Evolutionary conservation across 1,140 invertebrate genomes (phyloP).

Genomic region (Cydia splendana): DNA sequence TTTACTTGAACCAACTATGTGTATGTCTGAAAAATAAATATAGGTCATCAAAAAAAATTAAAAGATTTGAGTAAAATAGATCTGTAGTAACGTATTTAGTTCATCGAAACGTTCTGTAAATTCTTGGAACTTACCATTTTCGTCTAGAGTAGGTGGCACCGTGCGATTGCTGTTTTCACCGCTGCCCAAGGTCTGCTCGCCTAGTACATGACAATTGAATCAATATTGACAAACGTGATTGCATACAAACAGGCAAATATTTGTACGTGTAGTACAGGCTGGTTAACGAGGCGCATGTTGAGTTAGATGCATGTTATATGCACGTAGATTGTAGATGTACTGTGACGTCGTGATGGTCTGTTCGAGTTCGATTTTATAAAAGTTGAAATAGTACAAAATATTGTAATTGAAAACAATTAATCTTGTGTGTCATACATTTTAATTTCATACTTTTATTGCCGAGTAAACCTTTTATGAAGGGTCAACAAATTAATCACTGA

Average conservation of each 20-base stretch:
- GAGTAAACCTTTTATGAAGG: no score
- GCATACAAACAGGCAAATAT: constrained; percentile 1
- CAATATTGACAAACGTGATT: constrained; percentile 29
- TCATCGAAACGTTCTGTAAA: no score
- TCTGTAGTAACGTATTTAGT: no score
- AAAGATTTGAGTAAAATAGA: no score
- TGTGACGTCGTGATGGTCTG: neutral
- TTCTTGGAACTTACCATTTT: constrained; percentile 2
- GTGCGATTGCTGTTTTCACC: constrained; percentile 11
- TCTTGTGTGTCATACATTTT: no score
- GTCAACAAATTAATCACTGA: no score
- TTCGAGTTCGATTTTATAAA: neutral
- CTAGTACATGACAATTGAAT: constrained; percentile 38
- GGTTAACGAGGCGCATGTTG: constrained; percentile 8
- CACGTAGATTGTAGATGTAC: neutral
- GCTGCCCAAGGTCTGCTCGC: constrained; percentile 47
- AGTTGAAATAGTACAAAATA: neutral
- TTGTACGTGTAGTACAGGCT: constrained; percentile 21
- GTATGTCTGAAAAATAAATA: no score
- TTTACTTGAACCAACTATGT: no score
- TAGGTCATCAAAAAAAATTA: no score
- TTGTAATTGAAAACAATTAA: neutral
- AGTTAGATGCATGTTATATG: neutral
- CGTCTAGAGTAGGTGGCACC: neutral
- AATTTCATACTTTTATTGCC: no score